Conservation (phyloP, 1,140 invertebrate genomes). For the Eufriesea mexicana region DNA sequence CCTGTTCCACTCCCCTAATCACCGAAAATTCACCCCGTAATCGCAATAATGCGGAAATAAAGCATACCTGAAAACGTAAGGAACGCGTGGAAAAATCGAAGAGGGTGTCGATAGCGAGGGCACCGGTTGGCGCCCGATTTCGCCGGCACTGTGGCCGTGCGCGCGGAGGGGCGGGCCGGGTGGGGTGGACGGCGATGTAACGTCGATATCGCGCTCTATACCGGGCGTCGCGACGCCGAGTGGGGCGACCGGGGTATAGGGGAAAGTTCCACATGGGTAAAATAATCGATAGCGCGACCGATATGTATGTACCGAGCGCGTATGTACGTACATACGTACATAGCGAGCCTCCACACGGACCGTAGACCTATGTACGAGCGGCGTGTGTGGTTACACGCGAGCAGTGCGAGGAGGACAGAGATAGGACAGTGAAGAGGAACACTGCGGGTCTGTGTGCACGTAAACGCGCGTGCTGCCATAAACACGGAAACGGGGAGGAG, state of each 20-base stretch:
- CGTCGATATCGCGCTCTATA: slow-evolving; percentile 83
- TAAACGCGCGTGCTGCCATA: slow-evolving; percentile 47
- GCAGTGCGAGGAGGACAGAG: neutral
- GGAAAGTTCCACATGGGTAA: slow-evolving; percentile 80
- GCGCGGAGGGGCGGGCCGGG: neutral
- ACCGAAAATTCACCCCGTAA: too few relatives aligned
- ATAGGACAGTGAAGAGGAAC: neutral
- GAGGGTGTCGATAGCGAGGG: slow-evolving; percentile 1
- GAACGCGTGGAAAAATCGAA: neutral
- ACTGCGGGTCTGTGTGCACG: slow-evolving; percentile 14
- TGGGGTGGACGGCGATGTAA: slow-evolving; percentile 75
- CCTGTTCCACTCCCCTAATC: too few relatives aligned
- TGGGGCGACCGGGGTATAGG: slow-evolving; percentile 70
- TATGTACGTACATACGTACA: slow-evolving; percentile 20
- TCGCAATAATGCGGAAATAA: neutral
- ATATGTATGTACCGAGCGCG: slow-evolving; percentile 69
- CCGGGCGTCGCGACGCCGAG: slow-evolving; percentile 75
- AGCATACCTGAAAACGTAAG: neutral
- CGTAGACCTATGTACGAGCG: neutral
- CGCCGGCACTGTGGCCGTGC: slow-evolving; percentile 55
- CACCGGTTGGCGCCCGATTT: slow-evolving; percentile 17
- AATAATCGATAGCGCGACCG: slow-evolving; percentile 82
- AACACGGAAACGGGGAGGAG: slow-evolving; percentile 38
- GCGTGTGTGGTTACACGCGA: slow-evolving; percentile 47
- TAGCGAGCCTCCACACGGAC: too few relatives aligned